Evolutionary conservation across 2,797 vertebrate genomes (phyloP), one percentile per base, ranked within the genome.

Genomic region (Sparidentex hasta): DNA sequence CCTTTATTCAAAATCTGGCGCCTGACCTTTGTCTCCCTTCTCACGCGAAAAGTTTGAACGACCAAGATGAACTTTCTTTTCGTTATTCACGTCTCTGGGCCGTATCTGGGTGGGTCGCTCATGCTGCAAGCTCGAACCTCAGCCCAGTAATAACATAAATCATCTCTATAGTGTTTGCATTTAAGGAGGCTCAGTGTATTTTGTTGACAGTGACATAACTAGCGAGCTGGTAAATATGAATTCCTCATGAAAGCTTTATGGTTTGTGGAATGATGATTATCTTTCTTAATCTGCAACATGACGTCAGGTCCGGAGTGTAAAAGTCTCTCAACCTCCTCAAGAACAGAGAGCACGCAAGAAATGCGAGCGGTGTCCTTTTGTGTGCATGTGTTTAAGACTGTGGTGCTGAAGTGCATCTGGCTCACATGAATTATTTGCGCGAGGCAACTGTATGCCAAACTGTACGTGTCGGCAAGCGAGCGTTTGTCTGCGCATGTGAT

Each of bases 371-470:
- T 44, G 55, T 83, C 70, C 12, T 17, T 89, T 78, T 73, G 23
- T 69, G 33, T 79, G 85, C 65, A 41, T 69, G 68, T 81, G 64
- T 87, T 80, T 70, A 70, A 83, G 66, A 85, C 71, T 66, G 68
- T 46, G 51, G 81, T 64, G 78, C 89, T 81, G 82, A 74, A 81
- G 46, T 81, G 86, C 90, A 91, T 91, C 93, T 91, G 92, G 86
- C 84, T 83, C 66, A 47, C 87, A 92, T 95, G 12, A 94, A 94
- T 95, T 90, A 95, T 95, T 93, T 78, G 90, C 88, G 82, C 9
- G 54, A 80, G 70, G 84, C 81, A 81, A 90, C 87, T 86, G 83
- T 84, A 90, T 71, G 74, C 87, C 84, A 82, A 82, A 69, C 52
- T 78, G 81, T 76, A 71, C 54, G 80, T 71, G 77, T 88, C 29